Evolutionary conservation across 1,140 invertebrate species (phyloP).

Genomic region (Lutraria rhynchaena): DNA sequence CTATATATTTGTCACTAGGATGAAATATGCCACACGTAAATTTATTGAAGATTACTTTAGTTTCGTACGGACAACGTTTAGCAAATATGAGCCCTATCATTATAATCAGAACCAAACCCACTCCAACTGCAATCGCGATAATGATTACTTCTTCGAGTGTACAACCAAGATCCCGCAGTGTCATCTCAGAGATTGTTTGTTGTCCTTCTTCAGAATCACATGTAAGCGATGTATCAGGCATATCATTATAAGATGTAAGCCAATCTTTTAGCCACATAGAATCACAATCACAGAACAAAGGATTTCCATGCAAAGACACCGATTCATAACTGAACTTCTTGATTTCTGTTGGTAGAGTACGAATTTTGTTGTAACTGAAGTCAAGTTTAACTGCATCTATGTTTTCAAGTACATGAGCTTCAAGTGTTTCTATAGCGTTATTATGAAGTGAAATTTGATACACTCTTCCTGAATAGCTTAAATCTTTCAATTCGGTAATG

Average conservation of each 20-base stretch:
- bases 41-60: conserved; percentile 27
- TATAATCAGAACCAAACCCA: conserved; percentile 4
- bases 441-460: conserved; percentile 18
- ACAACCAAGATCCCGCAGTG: conserved; percentile 8
- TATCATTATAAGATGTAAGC: not conserved
- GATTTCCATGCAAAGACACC: conserved; percentile 18
- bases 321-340: conserved; percentile 17
- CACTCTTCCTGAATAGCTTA: not conserved
- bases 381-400: conserved; percentile 13
- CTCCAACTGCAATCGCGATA: not conserved
- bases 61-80: conserved; percentile 47
- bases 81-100: conserved; percentile 5
- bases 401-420: not conserved
- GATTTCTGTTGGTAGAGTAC: conserved; percentile 15
- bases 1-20: conserved; percentile 22
- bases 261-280: conserved; percentile 37
- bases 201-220: conserved; percentile 5
- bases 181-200: conserved; percentile 15
- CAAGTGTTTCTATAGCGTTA: conserved; percentile 9
- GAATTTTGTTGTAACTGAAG: conserved; percentile 29
- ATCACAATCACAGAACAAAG: conserved; percentile 45
- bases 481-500: not conserved
- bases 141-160: conserved; percentile 18
- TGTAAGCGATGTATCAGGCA: conserved; percentile 1
- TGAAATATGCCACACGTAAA: conserved; percentile 6